These are phyloP conservation scores for Thysanoteuthis rhombus DNA, from an alignment of 2,888 invertebrate species.

Conservation along the genomic window DNA sequence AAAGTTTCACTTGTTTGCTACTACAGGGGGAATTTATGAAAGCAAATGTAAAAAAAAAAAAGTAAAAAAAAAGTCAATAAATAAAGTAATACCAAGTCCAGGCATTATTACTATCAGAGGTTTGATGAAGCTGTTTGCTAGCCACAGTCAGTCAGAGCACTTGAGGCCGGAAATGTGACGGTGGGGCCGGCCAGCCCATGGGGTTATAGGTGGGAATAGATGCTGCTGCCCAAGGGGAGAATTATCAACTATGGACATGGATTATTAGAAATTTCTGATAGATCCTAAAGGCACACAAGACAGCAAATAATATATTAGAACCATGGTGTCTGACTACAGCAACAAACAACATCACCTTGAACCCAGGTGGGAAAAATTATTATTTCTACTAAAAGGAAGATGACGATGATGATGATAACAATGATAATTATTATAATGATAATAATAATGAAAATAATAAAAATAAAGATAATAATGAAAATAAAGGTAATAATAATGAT, in stretches of 20 bases:
- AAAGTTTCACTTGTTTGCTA: neutral
- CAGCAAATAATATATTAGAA: constrained; percentile 31
- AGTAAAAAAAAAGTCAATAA: neutral
- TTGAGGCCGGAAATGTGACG: constrained; percentile 29
- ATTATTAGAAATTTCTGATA: constrained; percentile 31
- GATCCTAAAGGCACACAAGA: constrained; percentile 31
- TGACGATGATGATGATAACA: neutral
- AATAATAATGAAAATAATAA: neutral
- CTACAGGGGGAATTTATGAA: neutral
- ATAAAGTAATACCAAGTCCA: neutral
- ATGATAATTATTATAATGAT: neutral
- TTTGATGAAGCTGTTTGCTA: constrained; percentile 19
- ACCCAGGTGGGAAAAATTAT: neutral
- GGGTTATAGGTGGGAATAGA: constrained; percentile 22
- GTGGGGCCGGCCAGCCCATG: constrained; percentile 24
- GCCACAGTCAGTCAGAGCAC: constrained; percentile 29
- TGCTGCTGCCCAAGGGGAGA: constrained; percentile 32
- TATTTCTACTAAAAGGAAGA: neutral
- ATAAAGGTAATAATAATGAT: too few species aligned
- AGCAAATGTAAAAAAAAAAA: neutral
- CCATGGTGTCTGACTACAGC: constrained; percentile 25
- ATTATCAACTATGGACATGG: constrained; percentile 32
- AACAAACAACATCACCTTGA: neutral
- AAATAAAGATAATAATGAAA: neutral
- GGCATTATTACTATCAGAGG: neutral